Evolutionary conservation across 2,113 vertebrate genomes (phyloP).

Genomic region (Percina caprodes): DNA sequence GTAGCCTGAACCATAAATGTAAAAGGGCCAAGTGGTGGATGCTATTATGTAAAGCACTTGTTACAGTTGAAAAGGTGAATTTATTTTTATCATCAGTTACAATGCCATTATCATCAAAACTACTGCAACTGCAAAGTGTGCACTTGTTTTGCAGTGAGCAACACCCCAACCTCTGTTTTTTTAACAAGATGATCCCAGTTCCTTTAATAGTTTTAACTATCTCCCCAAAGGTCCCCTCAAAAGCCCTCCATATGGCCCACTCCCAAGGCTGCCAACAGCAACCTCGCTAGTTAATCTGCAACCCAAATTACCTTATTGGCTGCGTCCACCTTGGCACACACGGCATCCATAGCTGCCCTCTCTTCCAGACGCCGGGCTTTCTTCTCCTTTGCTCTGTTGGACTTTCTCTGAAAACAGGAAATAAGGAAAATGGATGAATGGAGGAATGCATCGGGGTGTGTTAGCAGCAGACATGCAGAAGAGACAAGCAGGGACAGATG

Average conservation of each 20-base stretch:
- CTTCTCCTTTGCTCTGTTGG: conserved; percentile 94
- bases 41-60: conserved; percentile 21
- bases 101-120: conserved; percentile 13
- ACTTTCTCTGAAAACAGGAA: conserved; percentile 88
- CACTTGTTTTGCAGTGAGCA: background rate
- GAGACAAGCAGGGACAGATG: background rate
- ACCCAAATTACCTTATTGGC: conserved; percentile 90
- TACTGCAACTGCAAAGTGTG: background rate
- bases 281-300: background rate
- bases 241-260: background rate
- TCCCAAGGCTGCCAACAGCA: background rate
- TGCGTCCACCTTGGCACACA: conserved; percentile 93
- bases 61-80: conserved; percentile 2
- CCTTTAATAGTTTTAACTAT: background rate
- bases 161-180: background rate
- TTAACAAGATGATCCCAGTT: background rate
- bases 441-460: background rate
- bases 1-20: conserved; percentile 9
- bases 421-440: background rate
- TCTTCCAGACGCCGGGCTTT: conserved; percentile 93
- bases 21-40: conserved; percentile 2
- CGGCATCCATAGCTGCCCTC: conserved; percentile 93
- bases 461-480: no score
- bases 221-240: background rate
- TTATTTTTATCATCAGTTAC: conserved; percentile 17